Conservation (phyloP, 2,113 vertebrate genomes). For the Sapajus apella region DNA sequence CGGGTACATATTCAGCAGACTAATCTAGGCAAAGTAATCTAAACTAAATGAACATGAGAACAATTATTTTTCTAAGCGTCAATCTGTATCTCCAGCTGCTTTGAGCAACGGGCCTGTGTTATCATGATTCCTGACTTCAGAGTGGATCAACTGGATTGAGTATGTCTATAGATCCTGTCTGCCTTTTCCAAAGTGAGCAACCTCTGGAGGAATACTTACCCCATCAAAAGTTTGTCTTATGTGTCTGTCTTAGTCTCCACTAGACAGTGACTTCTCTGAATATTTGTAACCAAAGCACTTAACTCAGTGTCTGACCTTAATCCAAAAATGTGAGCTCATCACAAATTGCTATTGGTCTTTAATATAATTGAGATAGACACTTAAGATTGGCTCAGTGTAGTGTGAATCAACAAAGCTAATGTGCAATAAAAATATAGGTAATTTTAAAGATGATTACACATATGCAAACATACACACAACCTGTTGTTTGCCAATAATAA, state of each 20-base stretch:
- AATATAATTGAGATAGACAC: neutral
- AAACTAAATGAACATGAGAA: neutral
- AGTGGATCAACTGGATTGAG: neutral
- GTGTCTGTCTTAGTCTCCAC: neutral
- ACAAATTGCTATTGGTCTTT: neutral
- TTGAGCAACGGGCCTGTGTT: neutral
- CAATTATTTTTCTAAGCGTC: neutral
- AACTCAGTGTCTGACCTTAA: neutral
- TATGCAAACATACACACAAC: neutral
- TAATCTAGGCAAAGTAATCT: neutral
- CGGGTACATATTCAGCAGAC: neutral
- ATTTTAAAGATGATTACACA: neutral
- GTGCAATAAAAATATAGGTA: neutral
- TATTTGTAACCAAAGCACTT: neutral
- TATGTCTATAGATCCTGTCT: too few species aligned
- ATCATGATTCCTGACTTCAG: neutral
- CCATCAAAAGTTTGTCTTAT: neutral
- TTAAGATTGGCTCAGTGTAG: neutral
- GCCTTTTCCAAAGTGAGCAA: neutral
- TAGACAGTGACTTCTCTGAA: neutral
- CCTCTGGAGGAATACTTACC: neutral
- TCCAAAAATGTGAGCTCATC: neutral
- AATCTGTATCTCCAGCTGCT: neutral
- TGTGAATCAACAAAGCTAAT: neutral
- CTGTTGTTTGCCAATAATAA: neutral